Base-by-base conservation (phyloP, 2,113 vertebrate genomes). In the Phalacrocorax aristotelis region DNA sequence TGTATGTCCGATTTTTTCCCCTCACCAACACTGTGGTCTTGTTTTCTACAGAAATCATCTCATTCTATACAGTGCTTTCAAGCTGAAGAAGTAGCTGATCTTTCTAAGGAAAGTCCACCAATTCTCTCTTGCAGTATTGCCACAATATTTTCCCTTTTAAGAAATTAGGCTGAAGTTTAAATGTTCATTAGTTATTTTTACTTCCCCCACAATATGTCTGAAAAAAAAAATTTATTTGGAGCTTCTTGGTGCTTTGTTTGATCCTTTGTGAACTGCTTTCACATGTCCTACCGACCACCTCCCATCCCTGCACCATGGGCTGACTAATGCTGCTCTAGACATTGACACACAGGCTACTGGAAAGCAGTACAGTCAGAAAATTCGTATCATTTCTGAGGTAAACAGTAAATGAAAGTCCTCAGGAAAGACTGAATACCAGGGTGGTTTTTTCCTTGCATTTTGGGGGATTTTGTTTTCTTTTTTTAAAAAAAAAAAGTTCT, bases 281-380 rank as follows among this genome's bases (percentile, higher is more conserved):
- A 66, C 46, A 15, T 30, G 58, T 69, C 70, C 71, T 32, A 8
- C 3, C 32, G 80, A 75, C 51, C 87, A 89, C 60, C 61, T 68
- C 71, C 38, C 3, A 6, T 6, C 34, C 62, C 76, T 38, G 64
- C 14, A 64, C 83, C 65, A n/a, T 0, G 13, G 40, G 78, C 87
- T 97, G 96, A 97, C 91, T 97, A 97, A 97, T 32, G 3, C 84
- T 72, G 46, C 75, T 85, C 74, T 84, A 96, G 96, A 97, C 79
- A 0, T 66, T 93, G 83, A 97, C 91, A 87, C 92, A 88, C 32
- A 82, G 44, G 57, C 60, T 93, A 84, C 85, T 97, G 89, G 80
- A 95, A 79, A 93, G 62, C 46, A 49, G 88, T 60, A 81, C 36
- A 94, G 52, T n/a, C 84, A 92, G 70, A 87, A 97, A 98, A 97